These are phyloP conservation scores for Caenorhabditis becei DNA, from an alignment of 2,888 invertebrate species.

Conservation along the genomic window DNA sequence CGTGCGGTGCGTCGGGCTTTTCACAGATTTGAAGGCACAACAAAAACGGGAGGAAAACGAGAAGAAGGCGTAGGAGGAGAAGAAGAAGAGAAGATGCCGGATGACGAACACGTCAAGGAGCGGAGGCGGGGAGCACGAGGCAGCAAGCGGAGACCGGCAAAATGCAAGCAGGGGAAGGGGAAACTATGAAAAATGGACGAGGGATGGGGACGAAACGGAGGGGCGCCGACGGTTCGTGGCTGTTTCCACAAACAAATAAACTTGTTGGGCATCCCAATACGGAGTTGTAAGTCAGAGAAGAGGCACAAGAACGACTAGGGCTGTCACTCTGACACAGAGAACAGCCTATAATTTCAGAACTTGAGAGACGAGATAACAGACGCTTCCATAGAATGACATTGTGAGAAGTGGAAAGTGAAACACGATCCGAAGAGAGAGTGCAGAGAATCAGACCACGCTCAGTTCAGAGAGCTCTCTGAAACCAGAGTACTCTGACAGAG, in stretches of 20 bases:
- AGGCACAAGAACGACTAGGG: not conserved
- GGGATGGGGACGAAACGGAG: not conserved
- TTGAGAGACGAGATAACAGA: not conserved
- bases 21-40: constrained; percentile 50
- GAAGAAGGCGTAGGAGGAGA: constrained; percentile 19
- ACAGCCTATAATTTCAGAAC: constrained; percentile 3
- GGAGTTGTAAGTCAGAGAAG: not conserved
- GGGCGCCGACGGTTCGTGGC: constrained; percentile 10
- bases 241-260: constrained; percentile 33
- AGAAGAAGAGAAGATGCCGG: constrained; percentile 26
- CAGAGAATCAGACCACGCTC: constrained; percentile 40
- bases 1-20: constrained; percentile 21
- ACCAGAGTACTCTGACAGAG: constrained; percentile 40
- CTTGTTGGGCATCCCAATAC: constrained; percentile 1
- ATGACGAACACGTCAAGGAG: constrained; percentile 53
- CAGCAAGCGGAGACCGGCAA: constrained; percentile 29
- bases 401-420: constrained; percentile 17
- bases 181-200: constrained; percentile 50
- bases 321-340: not conserved
- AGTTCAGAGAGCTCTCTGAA: constrained; percentile 35
- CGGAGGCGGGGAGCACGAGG: constrained; percentile 20
- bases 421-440: constrained; percentile 14
- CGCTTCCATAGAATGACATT: not conserved
- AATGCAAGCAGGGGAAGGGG: constrained; percentile 20
- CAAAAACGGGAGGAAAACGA: constrained; percentile 42